Evolutionary conservation across 2,888 invertebrate species (phyloP), one percentile per base, ranked within the genome.

Genomic region (Eumerus sabulonum): DNA sequence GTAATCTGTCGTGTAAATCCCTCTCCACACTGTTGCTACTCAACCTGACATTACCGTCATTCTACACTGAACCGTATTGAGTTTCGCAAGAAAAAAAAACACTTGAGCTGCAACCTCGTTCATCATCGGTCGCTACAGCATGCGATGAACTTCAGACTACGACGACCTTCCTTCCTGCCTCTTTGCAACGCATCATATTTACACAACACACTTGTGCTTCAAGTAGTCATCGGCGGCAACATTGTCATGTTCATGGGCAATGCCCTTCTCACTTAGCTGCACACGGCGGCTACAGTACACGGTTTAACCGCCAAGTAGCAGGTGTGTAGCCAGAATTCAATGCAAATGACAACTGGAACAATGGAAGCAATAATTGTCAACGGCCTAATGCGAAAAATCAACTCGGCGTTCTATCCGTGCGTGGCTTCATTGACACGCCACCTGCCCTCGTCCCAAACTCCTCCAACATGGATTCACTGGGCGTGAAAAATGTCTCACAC

Each of bases 161-260:
- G 57, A 62, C 72, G 67, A 77, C 76, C 72, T 77, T 72, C 72
- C 76, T 62, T 77, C 71, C 70, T 76, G 64, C 42, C 17, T 45
- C 35, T 56, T 62, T 66, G 60, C 66, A 67, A 72, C 51, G 67
- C 51, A 57, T 14, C 12, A 27, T 1, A 19, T 11, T 27, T 35
- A 53, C 27, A 45, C 57, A 47, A 45, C 14, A 7, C 13, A 48
- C 47, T 35, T 14, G 19, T 13, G 38, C 42, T 9, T 17, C 14
- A 1, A 4, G 11, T 13, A 17, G 18, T n/a, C 36, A 4, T 5
- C 3, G 9, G n/a, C 48, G 60, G 62, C 72, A 68, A 68, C 63
- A 63, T 57, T 73, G 67, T 73, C 77, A 77, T 77, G 77, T 73
- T 73, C 77, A 77, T 73, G 77, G 77, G 63, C 63, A 68, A 53